phyloP scores from a whole-genome alignment of 2,888 invertebrate species.

The Drosophila prolongata region DNA sequence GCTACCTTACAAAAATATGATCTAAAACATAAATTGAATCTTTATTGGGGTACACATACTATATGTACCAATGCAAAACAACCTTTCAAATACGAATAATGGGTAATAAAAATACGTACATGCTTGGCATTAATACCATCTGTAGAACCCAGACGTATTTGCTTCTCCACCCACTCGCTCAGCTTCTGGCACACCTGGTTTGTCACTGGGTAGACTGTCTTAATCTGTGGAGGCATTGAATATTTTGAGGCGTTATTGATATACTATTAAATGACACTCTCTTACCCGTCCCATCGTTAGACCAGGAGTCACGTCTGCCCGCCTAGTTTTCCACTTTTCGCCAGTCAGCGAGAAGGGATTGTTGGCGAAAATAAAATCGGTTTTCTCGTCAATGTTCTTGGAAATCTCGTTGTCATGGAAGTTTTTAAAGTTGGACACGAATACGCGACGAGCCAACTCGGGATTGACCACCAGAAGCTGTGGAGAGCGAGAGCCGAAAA shows the following conservation, averaged over 20 bases:
- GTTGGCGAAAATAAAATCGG: slow-evolving; percentile 85
- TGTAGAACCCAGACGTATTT: slow-evolving; percentile 65
- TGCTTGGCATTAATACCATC: slow-evolving; percentile 84
- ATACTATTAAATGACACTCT: background rate
- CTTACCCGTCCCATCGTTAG: slow-evolving; percentile 85
- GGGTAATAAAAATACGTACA: slow-evolving; percentile 53
- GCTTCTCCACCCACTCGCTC: slow-evolving; percentile 82
- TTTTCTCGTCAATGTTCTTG: slow-evolving; percentile 78
- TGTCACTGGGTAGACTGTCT: slow-evolving; percentile 85
- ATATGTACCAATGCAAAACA: no score
- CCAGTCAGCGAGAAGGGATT: slow-evolving; percentile 85
- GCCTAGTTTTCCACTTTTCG: slow-evolving; percentile 85
- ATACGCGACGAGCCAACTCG: slow-evolving; percentile 79
- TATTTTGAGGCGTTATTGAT: background rate
- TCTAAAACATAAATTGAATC: no score
- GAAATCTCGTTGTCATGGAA: slow-evolving; percentile 81
- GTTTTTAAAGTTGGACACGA: slow-evolving; percentile 83
- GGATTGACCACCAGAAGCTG: slow-evolving; percentile 82
- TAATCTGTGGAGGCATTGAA: slow-evolving; percentile 73
- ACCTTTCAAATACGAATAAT: background rate
- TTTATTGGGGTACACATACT: no score
- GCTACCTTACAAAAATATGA: no score
- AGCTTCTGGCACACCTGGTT: slow-evolving; percentile 84
- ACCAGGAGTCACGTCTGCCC: slow-evolving; percentile 85
- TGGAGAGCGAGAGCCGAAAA: slow-evolving; percentile 81